phyloP scores from a whole-genome alignment of 2,797 vertebrate species.

The Galagoides demidoff region DNA sequence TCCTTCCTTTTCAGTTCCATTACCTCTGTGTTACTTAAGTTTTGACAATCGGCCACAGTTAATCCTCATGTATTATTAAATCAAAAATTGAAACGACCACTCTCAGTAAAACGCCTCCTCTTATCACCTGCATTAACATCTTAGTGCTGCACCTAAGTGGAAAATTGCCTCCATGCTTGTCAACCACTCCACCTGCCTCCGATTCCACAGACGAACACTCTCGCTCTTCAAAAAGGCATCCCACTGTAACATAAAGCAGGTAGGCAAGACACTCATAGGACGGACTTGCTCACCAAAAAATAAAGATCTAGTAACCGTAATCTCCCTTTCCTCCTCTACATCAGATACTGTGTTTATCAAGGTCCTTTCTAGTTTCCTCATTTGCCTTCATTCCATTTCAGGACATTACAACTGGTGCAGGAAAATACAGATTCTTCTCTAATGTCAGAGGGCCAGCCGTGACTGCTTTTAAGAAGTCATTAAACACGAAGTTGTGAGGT shows the following conservation, averaged over 20 bases:
- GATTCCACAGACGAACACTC: background rate
- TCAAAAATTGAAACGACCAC: background rate
- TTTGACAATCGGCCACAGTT: background rate
- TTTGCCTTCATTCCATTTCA: background rate
- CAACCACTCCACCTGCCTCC: background rate
- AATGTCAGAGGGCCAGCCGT: background rate
- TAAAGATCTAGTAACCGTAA: background rate
- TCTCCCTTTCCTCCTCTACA: background rate
- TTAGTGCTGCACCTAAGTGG: background rate
- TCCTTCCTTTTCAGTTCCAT: background rate
- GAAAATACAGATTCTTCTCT: background rate
- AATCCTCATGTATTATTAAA: background rate
- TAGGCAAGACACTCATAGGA: background rate
- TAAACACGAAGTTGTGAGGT: background rate
- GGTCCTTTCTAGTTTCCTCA: background rate
- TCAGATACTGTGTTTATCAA: background rate
- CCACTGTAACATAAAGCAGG: background rate
- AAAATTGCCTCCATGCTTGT: background rate
- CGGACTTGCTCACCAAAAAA: background rate
- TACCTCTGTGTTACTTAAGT: background rate
- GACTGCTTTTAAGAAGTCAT: background rate
- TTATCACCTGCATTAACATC: background rate
- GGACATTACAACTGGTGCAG: background rate
- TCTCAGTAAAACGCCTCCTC: background rate
- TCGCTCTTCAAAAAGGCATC: background rate